Conservation (phyloP, 2,888 invertebrate species). For the Coleophora deauratella region DNA sequence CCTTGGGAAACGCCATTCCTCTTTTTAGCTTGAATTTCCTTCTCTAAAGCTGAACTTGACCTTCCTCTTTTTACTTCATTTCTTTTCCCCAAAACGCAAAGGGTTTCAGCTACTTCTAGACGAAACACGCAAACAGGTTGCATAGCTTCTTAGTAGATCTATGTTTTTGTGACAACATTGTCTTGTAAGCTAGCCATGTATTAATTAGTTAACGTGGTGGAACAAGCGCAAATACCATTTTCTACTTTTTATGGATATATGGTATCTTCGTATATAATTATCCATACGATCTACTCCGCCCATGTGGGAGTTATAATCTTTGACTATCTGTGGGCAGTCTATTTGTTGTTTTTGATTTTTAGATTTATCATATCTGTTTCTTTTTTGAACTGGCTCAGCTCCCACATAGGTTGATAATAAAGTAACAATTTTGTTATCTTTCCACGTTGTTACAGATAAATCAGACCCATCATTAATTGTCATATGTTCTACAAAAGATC, state of each 20-base stretch:
- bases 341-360: not conserved
- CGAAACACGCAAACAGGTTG: not conserved
- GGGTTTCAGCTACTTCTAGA: not conserved
- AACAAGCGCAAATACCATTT: conserved; percentile 6
- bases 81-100: conserved; percentile 1
- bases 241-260: conserved; percentile 1
- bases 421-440: conserved; percentile 7
- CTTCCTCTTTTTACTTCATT: conserved; percentile 5
- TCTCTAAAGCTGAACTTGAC: conserved; percentile 6
- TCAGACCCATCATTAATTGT: conserved; percentile 5
- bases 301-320: conserved; percentile 5
- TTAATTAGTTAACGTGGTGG: not conserved
- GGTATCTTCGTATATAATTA: conserved; percentile 2
- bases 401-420: conserved; percentile 8
- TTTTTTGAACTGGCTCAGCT: conserved; percentile 2
- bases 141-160: not conserved
- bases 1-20: conserved; percentile 3
- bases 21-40: conserved; percentile 8
- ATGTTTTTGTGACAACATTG: not conserved
- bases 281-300: conserved; percentile 5
- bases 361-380: not conserved
- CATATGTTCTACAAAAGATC: conserved; percentile 11
- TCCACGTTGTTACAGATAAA: conserved; percentile 10
- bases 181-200: not conserved
- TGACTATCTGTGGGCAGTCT: conserved; percentile 1